Conservation (phyloP, 2,113 vertebrate species). For the Dolichotis patagonum region DNA sequence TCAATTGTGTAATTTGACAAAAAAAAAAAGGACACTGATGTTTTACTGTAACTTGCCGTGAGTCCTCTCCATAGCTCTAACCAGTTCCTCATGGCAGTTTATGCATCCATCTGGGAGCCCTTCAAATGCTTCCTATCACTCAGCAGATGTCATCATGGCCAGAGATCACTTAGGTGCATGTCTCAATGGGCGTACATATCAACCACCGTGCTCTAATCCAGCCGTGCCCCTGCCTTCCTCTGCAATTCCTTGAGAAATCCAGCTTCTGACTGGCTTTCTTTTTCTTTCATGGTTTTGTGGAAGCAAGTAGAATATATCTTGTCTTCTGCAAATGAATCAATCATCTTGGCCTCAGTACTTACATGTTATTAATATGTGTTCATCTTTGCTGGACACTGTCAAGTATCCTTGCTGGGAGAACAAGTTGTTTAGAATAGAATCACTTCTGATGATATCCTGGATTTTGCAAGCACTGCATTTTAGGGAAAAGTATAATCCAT, state of each 20-base stretch:
- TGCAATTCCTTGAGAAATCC: not conserved
- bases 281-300: not conserved
- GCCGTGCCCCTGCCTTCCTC: accelerated
- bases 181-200: no score
- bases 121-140: not conserved
- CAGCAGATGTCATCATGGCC: not conserved
- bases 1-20: not conserved
- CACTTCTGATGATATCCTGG: not conserved
- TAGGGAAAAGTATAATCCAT: slow-evolving; percentile 59
- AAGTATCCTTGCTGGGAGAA: slow-evolving; percentile 38
- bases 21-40: not conserved
- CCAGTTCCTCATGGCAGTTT: not conserved
- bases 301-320: not conserved
- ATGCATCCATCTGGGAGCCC: not conserved
- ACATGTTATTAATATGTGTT: slow-evolving; percentile 49
- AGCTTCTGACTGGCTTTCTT: not conserved
- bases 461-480: slow-evolving; percentile 57
- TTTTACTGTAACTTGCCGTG: not conserved
- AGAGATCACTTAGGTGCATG: accelerated
- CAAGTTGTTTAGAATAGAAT: slow-evolving; percentile 31
- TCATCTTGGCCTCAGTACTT: slow-evolving; percentile 21
- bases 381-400: slow-evolving; percentile 40
- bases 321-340: slow-evolving; percentile 21
- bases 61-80: not conserved
- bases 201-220: not conserved